Percentiles rank a stretch among this genome's conserved stretches.
Conservation (phyloP, 2,888 invertebrate genomes). For the Steinernema carpocapsae region DNA sequence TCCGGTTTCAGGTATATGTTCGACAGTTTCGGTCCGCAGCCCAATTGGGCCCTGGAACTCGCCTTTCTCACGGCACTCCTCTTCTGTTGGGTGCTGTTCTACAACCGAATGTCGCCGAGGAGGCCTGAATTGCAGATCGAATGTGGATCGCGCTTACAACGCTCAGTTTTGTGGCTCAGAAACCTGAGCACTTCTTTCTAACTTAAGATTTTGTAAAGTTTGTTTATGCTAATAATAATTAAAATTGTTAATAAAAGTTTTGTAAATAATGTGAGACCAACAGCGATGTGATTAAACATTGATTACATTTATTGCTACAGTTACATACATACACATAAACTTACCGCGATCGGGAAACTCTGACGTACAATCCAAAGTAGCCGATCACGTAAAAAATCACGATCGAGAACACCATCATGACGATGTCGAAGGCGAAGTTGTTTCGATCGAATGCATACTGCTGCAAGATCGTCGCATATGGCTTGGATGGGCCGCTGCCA, state of each 20-base stretch:
- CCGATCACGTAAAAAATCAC: conserved; percentile 62
- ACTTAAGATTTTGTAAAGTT: too few species aligned
- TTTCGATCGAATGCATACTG: conserved; percentile 54
- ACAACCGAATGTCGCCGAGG: conserved; percentile 23
- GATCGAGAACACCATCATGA: conserved; percentile 57
- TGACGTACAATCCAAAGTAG: conserved; percentile 57
- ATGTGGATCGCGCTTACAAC: too few species aligned
- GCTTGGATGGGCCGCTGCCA: conserved; percentile 26
- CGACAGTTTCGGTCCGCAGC: conserved; percentile 10
- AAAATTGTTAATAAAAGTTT: too few species aligned
- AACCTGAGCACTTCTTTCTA: too few species aligned
- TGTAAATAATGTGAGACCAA: too few species aligned
- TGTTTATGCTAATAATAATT: too few species aligned
- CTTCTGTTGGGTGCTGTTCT: conserved; percentile 28
- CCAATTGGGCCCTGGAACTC: conserved; percentile 36
- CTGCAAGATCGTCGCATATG: conserved; percentile 24
- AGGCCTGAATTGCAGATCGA: too few species aligned
- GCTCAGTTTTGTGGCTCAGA: too few species aligned
- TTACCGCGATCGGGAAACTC: conserved; percentile 45
- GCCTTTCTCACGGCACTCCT: conserved; percentile 27
- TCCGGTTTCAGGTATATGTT: background rate
- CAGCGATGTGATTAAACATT: too few species aligned
- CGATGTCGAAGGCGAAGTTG: conserved; percentile 57
- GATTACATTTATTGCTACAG: too few species aligned
- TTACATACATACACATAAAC: background rate